Evolutionary conservation across 2,797 vertebrate species (phyloP).

Genomic region (Thaleichthys pacificus): DNA sequence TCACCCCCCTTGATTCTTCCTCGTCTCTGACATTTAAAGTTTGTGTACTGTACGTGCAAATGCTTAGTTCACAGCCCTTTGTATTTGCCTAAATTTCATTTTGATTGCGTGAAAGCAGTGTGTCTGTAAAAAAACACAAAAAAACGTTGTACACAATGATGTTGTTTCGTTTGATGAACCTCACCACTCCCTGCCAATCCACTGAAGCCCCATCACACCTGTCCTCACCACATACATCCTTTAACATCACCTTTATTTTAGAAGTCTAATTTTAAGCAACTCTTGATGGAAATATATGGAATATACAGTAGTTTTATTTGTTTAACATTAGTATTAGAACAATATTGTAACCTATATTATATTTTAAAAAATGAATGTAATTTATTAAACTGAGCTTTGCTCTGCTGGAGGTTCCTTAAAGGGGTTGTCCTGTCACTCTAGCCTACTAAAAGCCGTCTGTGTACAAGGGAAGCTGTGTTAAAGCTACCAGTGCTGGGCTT

Average conservation of each 20-base stretch:
- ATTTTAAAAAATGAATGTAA: constrained; percentile 80
- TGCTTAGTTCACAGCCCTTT: too few species aligned
- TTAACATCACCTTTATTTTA: constrained; percentile 22
- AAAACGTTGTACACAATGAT: constrained; percentile 24
- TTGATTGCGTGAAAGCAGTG: constrained; percentile 21
- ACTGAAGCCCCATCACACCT: constrained; percentile 35
- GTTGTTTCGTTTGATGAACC: constrained; percentile 53
- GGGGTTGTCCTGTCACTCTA: constrained; percentile 53
- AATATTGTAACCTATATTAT: constrained; percentile 67
- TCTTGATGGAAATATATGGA: constrained; percentile 58
- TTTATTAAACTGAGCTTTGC: constrained; percentile 73
- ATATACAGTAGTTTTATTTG: constrained; percentile 61
- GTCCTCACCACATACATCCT: constrained; percentile 28
- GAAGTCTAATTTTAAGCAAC: constrained; percentile 62
- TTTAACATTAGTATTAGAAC: constrained; percentile 65
- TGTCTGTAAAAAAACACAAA: not conserved
- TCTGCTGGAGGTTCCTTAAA: constrained; percentile 58
- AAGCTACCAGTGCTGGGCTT: constrained; percentile 41
- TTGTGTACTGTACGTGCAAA: not conserved
- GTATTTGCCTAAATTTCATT: constrained; percentile 22
- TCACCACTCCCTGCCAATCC: constrained; percentile 70
- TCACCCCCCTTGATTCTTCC: not conserved
- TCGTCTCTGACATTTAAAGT: not conserved
- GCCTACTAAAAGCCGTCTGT: constrained; percentile 60
- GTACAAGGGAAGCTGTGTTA: constrained; percentile 55